These are phyloP conservation scores for Muscicapa adusta DNA, from an alignment of 2,113 vertebrate species.

Conservation along the genomic window DNA sequence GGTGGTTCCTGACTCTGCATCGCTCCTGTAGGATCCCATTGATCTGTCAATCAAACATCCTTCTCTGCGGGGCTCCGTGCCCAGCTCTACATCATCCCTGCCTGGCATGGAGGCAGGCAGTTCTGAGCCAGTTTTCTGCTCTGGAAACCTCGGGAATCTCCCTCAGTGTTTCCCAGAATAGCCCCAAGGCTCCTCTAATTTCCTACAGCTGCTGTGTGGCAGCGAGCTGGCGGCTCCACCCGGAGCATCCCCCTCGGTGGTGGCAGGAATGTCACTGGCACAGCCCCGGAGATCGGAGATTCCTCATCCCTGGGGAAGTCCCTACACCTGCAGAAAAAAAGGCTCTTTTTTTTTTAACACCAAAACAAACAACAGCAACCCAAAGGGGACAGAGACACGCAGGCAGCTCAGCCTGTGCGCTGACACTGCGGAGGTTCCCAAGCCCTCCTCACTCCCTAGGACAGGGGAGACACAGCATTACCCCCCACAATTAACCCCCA, in stretches of 20 bases:
- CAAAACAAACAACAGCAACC: not conserved
- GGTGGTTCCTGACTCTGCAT: accelerated
- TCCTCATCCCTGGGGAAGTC: not conserved
- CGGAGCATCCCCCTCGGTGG: not conserved
- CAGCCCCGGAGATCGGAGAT: not conserved
- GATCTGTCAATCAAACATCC: not conserved
- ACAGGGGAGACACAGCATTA: not conserved
- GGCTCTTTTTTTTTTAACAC: not conserved
- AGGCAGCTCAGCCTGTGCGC: not conserved
- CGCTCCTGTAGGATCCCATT: accelerated
- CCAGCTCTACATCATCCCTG: not conserved
- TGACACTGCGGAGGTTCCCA: accelerated
- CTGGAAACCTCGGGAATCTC: conserved; percentile 37
- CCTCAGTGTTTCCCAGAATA: conserved; percentile 40
- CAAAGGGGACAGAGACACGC: not conserved
- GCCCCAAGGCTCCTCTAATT: conserved; percentile 24
- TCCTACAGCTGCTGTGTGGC: not conserved
- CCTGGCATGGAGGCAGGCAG: not conserved
- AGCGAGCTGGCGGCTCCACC: not conserved
- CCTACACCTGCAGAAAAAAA: not conserved
- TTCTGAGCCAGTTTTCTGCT: conserved; percentile 24
- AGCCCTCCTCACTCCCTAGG: not conserved
- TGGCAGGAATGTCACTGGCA: not conserved
- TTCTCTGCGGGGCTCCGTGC: not conserved
- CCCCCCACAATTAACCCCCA: not conserved